Evolutionary conservation across 2,113 vertebrate genomes (phyloP).

Genomic region (Paradisaea rubra): DNA sequence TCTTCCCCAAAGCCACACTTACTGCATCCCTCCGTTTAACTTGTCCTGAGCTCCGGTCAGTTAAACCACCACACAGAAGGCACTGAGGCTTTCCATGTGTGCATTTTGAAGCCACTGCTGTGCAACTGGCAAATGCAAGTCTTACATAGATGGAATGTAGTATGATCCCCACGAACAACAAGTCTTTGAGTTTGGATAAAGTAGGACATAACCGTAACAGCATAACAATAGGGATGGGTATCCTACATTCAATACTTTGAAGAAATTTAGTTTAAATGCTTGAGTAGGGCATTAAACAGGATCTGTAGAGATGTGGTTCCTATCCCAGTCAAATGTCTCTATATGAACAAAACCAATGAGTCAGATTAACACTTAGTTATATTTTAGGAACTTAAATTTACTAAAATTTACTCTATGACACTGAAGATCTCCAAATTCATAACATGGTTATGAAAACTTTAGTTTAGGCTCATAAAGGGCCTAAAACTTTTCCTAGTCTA

Average conservation of each 20-base stretch:
- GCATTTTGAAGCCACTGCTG: background rate
- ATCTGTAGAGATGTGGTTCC: background rate
- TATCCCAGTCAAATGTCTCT: background rate
- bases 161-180: background rate
- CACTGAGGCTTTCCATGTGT: background rate
- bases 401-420: background rate
- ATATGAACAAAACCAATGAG: accelerated
- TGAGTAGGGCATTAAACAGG: background rate
- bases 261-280: background rate
- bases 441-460: background rate
- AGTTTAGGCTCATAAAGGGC: background rate
- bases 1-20: background rate
- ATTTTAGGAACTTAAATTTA: background rate
- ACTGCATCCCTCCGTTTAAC: accelerated
- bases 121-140: background rate
- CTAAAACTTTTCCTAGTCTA: background rate
- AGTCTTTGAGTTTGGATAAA: background rate
- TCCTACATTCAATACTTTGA: background rate
- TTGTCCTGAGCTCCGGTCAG: background rate
- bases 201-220: background rate
- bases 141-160: background rate
- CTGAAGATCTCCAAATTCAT: background rate
- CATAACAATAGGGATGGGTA: background rate
- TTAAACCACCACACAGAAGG: background rate
- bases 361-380: background rate